A percentile compares a stretch with the other conserved stretches of the same genome.
Conservation (phyloP, 2,797 vertebrate genomes). For the Bucorvus abyssinicus region DNA sequence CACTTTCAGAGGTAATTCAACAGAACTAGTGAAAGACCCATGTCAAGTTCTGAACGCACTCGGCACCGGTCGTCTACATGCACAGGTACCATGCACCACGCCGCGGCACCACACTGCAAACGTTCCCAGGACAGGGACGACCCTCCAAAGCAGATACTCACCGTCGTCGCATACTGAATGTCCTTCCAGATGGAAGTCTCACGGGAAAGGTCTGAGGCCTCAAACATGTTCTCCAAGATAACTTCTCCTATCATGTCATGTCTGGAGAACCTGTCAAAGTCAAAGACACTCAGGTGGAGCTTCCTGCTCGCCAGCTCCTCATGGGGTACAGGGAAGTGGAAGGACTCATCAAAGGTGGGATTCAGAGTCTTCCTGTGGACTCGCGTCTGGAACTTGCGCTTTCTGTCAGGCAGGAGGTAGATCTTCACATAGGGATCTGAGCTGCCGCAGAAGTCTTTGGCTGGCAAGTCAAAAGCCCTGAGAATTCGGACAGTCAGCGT, state of each 20-base stretch:
- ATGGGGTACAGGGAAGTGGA: conserved; percentile 95
- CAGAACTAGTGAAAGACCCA: background rate
- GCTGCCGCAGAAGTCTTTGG: conserved; percentile 96
- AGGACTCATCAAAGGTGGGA: conserved; percentile 92
- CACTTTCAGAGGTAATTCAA: background rate
- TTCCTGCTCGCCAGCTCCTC: conserved; percentile 89
- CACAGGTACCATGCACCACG: fast-evolving
- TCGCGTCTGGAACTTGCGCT: conserved; percentile 96
- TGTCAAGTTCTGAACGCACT: background rate
- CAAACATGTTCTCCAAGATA: conserved; percentile 94
- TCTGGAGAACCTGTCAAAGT: conserved; percentile 96
- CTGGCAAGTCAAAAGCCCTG: conserved; percentile 92
- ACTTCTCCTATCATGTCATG: conserved; percentile 99
- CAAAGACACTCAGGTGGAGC: conserved; percentile 96
- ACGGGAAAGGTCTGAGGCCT: conserved; percentile 91
- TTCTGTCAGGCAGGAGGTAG: conserved; percentile 96
- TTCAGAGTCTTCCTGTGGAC: conserved; percentile 98
- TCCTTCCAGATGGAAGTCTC: conserved; percentile 96
- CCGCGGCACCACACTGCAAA: fast-evolving
- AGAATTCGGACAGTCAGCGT: conserved; percentile 89
- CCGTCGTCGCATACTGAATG: conserved; percentile 92
- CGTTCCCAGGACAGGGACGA: fast-evolving
- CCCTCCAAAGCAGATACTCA: conserved; percentile 76
- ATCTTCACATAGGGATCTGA: conserved; percentile 98
- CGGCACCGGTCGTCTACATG: fast-evolving